Base-by-base conservation (phyloP, 1,140 invertebrate genomes). In the Zaprionus lachaisei region DNA sequence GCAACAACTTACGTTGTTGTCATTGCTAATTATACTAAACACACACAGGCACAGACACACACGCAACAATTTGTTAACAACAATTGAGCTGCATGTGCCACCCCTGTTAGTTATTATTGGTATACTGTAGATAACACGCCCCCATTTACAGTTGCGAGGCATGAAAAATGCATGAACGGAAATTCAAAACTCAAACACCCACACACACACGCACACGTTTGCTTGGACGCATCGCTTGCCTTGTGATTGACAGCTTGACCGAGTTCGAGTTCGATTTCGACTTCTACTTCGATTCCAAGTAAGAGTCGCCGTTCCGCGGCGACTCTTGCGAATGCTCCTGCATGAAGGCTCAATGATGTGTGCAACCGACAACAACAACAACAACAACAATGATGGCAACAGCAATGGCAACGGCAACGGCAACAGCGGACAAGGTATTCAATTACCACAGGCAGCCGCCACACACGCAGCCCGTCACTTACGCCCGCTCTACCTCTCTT, bases 151-250 rank as follows among this genome's bases (percentile, higher is more conserved):
- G 14, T 34, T 57, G n/a, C 64, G 68, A 71, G 77, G 24, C 77
- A 89, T 89, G 51, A 90, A 89, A 89, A 79, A 89, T 89, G 63
- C 81, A 90, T 84, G 81, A 89, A 63, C 73, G 81, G 84, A 87
- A 87, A 87, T 67, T 87, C 78, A 79, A 89, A 87, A 87, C 84
- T 83, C 74, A 81, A 79, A 84, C 84, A 83, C 68, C 62, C 78
- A 71, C 77, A 64, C 69, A 63, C 41, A 17, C 15, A 17, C 6
- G 9, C 41, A 44, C 67, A 41, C 41, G n/a, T n/a, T 7, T 17
- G 7, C 41, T n/a, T 17, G 41, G 41, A 47, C n/a, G 11, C 38
- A 44, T 58, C 41, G 66, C 41, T 54, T 65, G 49, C 72, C 79
- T 70, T 72, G 61, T 81, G 85, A 89, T 89, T 84, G 85, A 89